Evolutionary conservation across 2,888 invertebrate genomes (phyloP).

Genomic region (Melanostoma scalare): DNA sequence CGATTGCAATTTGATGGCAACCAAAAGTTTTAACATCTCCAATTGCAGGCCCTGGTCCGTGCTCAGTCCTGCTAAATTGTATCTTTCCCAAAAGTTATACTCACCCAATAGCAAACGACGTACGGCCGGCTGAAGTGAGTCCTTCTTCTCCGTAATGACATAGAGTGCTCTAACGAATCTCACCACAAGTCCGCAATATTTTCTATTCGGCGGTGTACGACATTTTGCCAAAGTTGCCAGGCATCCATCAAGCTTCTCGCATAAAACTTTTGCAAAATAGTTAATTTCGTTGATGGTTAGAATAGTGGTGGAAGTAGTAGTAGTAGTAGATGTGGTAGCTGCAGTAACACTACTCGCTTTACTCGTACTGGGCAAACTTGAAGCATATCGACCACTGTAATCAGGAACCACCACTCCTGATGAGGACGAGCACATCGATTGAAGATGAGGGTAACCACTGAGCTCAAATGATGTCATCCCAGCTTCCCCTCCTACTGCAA

Average conservation of each 20-base stretch:
- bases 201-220: constrained; percentile 70
- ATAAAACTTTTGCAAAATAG: constrained; percentile 81
- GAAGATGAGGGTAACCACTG: constrained; percentile 72
- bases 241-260: constrained; percentile 79
- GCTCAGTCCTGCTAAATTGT: constrained; percentile 75
- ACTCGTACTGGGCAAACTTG: constrained; percentile 62
- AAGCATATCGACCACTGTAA: constrained; percentile 64
- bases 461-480: constrained; percentile 52
- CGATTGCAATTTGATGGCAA: constrained; percentile 75
- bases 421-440: constrained; percentile 78
- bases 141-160: constrained; percentile 77
- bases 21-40: constrained; percentile 78
- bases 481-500: constrained; percentile 54
- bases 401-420: constrained; percentile 69
- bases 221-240: constrained; percentile 76
- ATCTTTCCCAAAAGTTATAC: constrained; percentile 80
- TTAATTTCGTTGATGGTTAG: constrained; percentile 78
- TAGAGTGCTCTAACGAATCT: constrained; percentile 80
- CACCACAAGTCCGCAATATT: constrained; percentile 78
- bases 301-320: constrained; percentile 53
- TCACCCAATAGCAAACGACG: constrained; percentile 79
- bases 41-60: constrained; percentile 75
- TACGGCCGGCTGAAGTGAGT: constrained; percentile 78
- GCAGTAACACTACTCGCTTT: constrained; percentile 45
- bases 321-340: constrained; percentile 53